Percentiles rank a stretch among this genome's conserved stretches.
Evolutionary conservation across 2,797 vertebrate genomes (phyloP).

Genomic region (Sitta carolinensis): DNA sequence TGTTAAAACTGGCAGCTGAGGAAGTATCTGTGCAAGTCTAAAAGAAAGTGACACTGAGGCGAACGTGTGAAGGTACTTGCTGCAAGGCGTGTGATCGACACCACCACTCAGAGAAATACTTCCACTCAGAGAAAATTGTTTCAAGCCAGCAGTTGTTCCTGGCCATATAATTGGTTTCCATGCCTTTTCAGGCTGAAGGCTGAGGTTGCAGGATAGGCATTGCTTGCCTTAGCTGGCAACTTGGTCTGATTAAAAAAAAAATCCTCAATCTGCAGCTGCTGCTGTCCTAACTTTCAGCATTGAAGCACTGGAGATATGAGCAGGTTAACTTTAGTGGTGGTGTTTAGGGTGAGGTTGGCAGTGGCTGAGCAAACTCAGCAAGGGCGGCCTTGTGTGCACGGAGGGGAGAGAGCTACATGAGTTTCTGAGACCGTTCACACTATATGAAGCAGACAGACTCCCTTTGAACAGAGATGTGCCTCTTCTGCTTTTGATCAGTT

Average conservation of each 20-base stretch:
- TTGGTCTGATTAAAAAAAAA: neutral
- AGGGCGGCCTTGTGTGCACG: neutral
- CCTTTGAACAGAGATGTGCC: conserved; percentile 15
- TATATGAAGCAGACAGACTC: neutral
- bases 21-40: neutral
- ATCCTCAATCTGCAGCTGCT: neutral
- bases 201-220: neutral
- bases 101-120: neutral
- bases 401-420: neutral
- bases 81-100: fast-evolving
- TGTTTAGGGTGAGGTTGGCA: neutral
- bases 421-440: neutral
- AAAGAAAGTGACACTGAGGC: neutral
- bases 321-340: neutral
- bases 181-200: neutral
- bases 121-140: neutral
- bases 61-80: neutral
- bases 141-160: neutral
- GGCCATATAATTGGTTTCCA: neutral
- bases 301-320: neutral
- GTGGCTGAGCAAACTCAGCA: neutral
- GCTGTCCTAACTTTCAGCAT: neutral
- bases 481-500: conserved; percentile 23
- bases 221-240: neutral
- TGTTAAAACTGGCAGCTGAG: neutral